Evolutionary conservation across 35 echinoderm and acorn worm species (phyloP), one percentile per base, ranked within the genome.

Genomic region (Acanthaster planci): DNA sequence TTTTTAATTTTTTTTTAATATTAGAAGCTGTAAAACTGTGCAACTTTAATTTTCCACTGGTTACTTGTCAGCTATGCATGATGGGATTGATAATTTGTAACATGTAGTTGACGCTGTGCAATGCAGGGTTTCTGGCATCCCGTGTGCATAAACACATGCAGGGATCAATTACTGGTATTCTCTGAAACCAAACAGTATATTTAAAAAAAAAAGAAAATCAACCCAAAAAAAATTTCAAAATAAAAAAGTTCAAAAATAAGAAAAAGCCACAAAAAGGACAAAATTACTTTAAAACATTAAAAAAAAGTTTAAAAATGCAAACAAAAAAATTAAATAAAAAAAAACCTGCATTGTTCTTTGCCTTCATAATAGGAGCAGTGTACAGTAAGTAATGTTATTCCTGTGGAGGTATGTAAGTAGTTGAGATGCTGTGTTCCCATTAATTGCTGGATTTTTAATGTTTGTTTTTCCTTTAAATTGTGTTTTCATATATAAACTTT

Each of bases 21-120:
- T 72, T 72, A 72, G 34, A 29, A 34, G 34, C 26, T 34, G 26
- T 26, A 31, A 72, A 72, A 72, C 64, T 72, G 64, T 72, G 64
- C 64, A 72, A 72, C 64, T 72, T 72, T 72, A 72, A 72, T 72
- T 72, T 72, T 72, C 64, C 64, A 72, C 64, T 72, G 26, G 64
- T 72, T 72, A 72, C 64, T 72, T 72, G 64, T 72, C 64, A 72
- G 64, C 64, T 72, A 72, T 72, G 64, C 64, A 72, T 72, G 64
- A 72, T 72, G 64, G 64, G 64, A 72, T 72, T 72, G 64, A 72
- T 72, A 72, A 72, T 72, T 72, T 72, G 64, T 72, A 72, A 36
- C 64, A 26, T 72, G 30, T 72, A 72, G 64, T 72, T 72, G 64
- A 72, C 64, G 64, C 64, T 72, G 64, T 72, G 64, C 64, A 72